Percentiles rank a stretch among this genome's conserved stretches.
phyloP scores from a whole-genome alignment of 2,797 vertebrate species.

The Acipenser ruthenus region DNA sequence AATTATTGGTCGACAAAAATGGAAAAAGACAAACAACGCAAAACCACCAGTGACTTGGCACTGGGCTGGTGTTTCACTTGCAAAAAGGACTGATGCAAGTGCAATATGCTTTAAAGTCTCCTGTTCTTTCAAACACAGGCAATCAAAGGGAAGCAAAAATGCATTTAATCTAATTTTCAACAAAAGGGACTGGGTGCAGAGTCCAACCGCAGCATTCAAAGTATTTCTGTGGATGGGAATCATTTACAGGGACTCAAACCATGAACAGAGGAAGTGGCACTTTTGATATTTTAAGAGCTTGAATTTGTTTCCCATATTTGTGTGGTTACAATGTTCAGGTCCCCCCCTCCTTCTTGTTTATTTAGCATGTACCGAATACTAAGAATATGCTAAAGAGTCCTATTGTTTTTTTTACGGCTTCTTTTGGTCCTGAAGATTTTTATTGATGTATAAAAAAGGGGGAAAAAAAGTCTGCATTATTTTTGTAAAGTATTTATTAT shows the following conservation, averaged over 20 bases:
- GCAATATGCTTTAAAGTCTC: background rate
- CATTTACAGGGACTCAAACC: constrained; percentile 22
- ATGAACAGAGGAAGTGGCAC: constrained; percentile 33
- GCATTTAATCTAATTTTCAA: constrained; percentile 3
- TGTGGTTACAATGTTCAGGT: constrained; percentile 37
- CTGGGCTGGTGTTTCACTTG: background rate
- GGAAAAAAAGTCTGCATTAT: constrained; percentile 59
- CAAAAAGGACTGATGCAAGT: background rate
- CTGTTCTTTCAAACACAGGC: constrained; percentile 2
- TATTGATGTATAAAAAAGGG: constrained; percentile 54
- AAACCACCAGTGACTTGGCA: constrained; percentile 2
- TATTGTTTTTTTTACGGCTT: constrained; percentile 28
- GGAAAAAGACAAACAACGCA: background rate
- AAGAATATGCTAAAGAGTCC: constrained; percentile 35
- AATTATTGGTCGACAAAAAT: constrained; percentile 21
- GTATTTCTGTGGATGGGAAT: constrained; percentile 24
- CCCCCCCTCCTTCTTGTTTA: constrained; percentile 41
- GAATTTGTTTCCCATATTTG: constrained; percentile 14
- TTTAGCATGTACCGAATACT: constrained; percentile 47
- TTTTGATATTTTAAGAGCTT: constrained; percentile 32
- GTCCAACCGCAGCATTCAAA: constrained; percentile 17
- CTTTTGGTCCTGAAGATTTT: constrained; percentile 39
- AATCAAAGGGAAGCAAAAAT: constrained; percentile 14
- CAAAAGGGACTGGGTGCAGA: constrained; percentile 13
- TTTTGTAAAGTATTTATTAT: constrained; percentile 99